Base-by-base conservation (phyloP, 2,888 invertebrate genomes). In the Eupeodes latifasciatus region DNA sequence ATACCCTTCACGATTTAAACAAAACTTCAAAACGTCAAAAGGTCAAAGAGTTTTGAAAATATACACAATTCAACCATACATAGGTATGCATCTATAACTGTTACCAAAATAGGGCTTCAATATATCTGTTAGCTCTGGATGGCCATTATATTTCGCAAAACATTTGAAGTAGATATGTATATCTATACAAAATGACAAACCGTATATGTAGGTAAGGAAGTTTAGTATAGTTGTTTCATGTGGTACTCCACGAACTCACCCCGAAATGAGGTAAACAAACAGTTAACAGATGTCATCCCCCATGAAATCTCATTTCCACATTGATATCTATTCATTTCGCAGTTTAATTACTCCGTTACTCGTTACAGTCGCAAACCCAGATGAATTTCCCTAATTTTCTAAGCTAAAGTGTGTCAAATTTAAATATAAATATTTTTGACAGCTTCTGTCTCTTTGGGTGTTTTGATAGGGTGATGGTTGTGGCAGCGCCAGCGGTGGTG, bases 161-260 rank as follows among this genome's bases (percentile, higher is more conserved):
- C 12, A 62, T 84, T 76, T 3, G 2, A 27, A 27, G 27, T 27
- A 27, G 27, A 27, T 27, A 27, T 27, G 1, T 27, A 1, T n/a
- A 19, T 19, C 19, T 19, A 19, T 27, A 84, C 67, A 87, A 80
- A 76, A 80, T 80, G 80, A 77, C 84, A 87, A 83, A 81, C 76
- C 80, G 83, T 36, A 64, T 34, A 10, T 40, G 16, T 71, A 47
- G 59, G 59, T 49, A 59, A 59, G 59, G 59, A 47, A 72, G 75
- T 67, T 47, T 47, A 72, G 80, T 64, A 55, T 75, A 57, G 61
- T 69, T 83, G 71, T 72, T 81, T 76, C 87, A 85, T 88, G 87
- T 81, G 87, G 88, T 88, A 88, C 85, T 81, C 88, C 81, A 88
- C 85, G 85, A 85, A 85, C 88, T 85, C 88, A 88, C 88, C 88